Evolutionary conservation across 2,888 invertebrate species (phyloP).

Genomic region (Bombylius major): DNA sequence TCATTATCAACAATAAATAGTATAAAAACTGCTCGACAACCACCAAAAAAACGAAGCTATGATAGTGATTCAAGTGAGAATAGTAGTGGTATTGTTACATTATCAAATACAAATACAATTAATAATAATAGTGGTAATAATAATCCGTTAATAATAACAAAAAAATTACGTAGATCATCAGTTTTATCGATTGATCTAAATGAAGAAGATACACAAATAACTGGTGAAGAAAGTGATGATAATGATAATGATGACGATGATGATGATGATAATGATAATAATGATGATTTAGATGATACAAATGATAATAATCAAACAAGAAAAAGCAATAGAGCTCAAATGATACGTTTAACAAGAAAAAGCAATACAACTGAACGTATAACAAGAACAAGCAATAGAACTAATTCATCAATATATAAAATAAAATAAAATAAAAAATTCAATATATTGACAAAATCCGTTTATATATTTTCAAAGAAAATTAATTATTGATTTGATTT

Average conservation of each 20-base stretch:
- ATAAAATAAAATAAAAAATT: too few relatives aligned
- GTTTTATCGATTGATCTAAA: conserved; percentile 20
- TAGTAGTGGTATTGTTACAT: conserved; percentile 12
- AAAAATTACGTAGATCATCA: conserved; percentile 18
- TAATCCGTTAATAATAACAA: conserved; percentile 17
- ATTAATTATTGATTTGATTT: too few relatives aligned
- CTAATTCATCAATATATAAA: too few relatives aligned
- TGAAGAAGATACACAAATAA: conserved; percentile 20
- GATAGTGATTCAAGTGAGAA: conserved; percentile 22
- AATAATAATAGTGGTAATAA: conserved; percentile 1
- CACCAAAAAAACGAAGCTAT: conserved; percentile 29
- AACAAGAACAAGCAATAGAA: too few relatives aligned
- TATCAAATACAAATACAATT: not conserved
- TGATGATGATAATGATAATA: conserved; percentile 6
- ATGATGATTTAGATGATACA: not conserved
- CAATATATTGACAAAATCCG: too few relatives aligned
- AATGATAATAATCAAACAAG: not conserved
- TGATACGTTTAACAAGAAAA: too few relatives aligned
- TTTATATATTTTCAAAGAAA: too few relatives aligned
- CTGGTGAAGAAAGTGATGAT: conserved; percentile 14
- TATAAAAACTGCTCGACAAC: conserved; percentile 8
- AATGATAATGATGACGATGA: conserved; percentile 13
- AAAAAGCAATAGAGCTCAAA: too few relatives aligned
- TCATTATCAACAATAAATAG: too few relatives aligned
- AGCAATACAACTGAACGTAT: too few relatives aligned